Evolutionary conservation across 2,888 invertebrate species (phyloP), one percentile per base, ranked within the genome.

Genomic region (Chloroclystis v-ata): DNA sequence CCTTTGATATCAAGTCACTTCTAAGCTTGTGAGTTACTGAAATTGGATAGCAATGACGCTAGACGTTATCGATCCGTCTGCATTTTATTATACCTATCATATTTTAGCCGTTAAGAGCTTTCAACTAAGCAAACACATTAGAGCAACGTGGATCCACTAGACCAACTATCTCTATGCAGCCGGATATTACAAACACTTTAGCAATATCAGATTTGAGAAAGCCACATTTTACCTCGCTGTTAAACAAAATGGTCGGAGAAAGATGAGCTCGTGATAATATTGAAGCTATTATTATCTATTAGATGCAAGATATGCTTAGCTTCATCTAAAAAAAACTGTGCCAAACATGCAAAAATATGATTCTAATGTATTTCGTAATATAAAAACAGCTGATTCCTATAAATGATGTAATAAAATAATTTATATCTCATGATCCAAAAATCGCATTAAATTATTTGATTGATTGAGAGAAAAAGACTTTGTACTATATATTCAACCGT

Each of bases 61-160:
- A 20, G 3, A 35, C 35, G 20, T n/a, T 44, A 28, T 24, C 26
- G 25, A 40, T 37, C 25, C 10, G 13, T 14, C 37, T 25, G 14
- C 37, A 49, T 44, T 44, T 40, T 44, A 40, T 37, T 39, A 49
- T 44, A 32, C 41, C 37, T 37, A 38, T 37, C 37, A 45, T 41
- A 45, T 49, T 49, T 45, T 45, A 45, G 32, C 29, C 33, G 49
- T 32, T 49, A 49, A 49, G 44, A 45, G 49, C 49, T 49, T 49
- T 49, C 42, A 42, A 45, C 49, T 35, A 44, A 41, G 45, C 41
- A 49, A 49, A 49, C 49, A 49, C 49, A 49, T 49, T 49, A 49
- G 32, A 37, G 45, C 44, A 37, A 41, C 44, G 42, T 33, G 49
- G 49, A 45, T 42, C 41, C 45, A 42, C 44, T 33, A 49, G 32